Evolutionary conservation across 2,797 vertebrate genomes (phyloP), one percentile per base, ranked within the genome.

Genomic region (Muscicapa striata): DNA sequence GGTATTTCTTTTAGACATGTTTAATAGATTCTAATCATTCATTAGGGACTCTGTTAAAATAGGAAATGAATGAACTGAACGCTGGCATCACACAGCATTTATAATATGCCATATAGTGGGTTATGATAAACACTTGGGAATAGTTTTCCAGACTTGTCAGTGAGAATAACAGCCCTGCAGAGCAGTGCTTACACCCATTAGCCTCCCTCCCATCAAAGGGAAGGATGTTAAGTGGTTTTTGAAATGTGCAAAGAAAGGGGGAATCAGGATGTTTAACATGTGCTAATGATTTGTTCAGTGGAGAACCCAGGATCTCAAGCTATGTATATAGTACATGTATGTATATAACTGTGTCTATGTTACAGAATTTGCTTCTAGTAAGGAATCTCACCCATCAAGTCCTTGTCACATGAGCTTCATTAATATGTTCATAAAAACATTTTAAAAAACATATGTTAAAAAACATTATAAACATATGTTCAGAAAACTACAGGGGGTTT

Each of bases 21-120:
- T 95, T 91, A 93, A 84, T 93, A 67, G 52, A 43, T 79, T 76
- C n/a, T 74, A 84, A 34, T 68, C 19, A 81, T 93, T 90, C 91
- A 62, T 59, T 83, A 61, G 81, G 49, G 70, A 61, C 61, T 79
- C 61, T 48, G 13, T 88, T 80, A 79, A 78, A 58, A 22, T 82
- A 91, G 54, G 32, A 93, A 77, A 83, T 82, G 10, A 92, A 61
- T 73, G 2, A 84, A 61, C 22, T 32, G 5, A 68, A 79, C 32
- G 26, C 27, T 79, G n/a, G 54, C 69, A 76, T 90, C 59, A 54
- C 49, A 77, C 59, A 46, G 45, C 52, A 58, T 89, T 93, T 93
- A 64, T 67, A 76, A 63, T 48, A 67, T 10, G 14, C 40, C 11
- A 1, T 78, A 4, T 58, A 84, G 49, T 69, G 55, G 23, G 11